These are phyloP conservation scores for Cygnus olor DNA, from an alignment of 2,797 vertebrate species.

Conservation along the genomic window DNA sequence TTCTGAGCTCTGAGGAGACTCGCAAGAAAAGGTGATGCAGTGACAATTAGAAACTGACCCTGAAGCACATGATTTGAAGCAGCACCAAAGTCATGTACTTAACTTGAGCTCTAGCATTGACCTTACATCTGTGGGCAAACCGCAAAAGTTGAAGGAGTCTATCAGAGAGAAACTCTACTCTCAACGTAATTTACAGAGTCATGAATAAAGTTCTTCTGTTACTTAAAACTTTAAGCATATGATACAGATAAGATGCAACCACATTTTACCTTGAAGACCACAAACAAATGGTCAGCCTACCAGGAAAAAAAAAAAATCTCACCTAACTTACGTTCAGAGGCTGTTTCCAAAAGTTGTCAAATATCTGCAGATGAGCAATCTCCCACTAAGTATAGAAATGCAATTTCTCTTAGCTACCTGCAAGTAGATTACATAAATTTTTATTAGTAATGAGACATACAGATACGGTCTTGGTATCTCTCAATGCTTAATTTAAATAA, in stretches of 20 bases:
- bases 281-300: neutral
- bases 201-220: neutral
- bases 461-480: neutral
- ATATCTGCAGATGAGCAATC: neutral
- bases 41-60: neutral
- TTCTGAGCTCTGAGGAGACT: neutral
- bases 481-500: neutral
- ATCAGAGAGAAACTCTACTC: neutral
- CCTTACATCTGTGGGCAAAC: neutral
- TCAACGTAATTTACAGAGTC: neutral
- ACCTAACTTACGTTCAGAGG: neutral
- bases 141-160: neutral
- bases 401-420: neutral
- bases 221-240: neutral
- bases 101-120: neutral
- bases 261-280: neutral
- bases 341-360: neutral
- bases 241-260: neutral
- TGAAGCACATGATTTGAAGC: neutral
- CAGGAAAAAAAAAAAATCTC: neutral
- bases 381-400: neutral
- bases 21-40: neutral
- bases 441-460: neutral
- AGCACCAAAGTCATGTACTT: neutral
- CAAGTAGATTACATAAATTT: neutral